phyloP scores from a whole-genome alignment of 2,113 vertebrate species.

The Phainopepla nitens region DNA sequence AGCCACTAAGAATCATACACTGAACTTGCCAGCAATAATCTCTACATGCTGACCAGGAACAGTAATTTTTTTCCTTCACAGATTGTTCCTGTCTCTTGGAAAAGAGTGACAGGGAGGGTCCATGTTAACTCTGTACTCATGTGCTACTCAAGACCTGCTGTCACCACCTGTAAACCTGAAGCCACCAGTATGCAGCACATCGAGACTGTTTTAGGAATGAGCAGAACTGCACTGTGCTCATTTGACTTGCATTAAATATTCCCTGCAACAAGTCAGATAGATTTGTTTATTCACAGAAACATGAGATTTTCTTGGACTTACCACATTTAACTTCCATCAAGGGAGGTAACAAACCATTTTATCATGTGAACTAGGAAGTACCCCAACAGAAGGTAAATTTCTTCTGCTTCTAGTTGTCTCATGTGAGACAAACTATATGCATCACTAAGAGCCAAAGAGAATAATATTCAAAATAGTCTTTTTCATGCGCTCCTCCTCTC shows the following conservation, averaged over 20 bases:
- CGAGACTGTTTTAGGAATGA: neutral
- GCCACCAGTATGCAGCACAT: fast-evolving
- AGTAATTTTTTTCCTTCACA: neutral
- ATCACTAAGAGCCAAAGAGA: neutral
- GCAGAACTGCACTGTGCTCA: neutral
- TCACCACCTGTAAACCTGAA: neutral
- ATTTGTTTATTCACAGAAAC: neutral
- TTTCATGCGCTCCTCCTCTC: neutral
- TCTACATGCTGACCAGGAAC: neutral
- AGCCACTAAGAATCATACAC: neutral
- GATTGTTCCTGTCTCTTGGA: neutral
- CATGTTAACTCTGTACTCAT: fast-evolving
- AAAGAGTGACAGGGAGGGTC: neutral
- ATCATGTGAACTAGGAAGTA: fast-evolving
- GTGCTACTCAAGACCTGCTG: neutral
- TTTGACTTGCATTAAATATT: neutral
- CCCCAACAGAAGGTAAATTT: neutral
- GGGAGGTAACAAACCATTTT: neutral
- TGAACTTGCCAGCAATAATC: neutral
- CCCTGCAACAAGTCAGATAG: neutral
- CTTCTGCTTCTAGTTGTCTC: neutral
- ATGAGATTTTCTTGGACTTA: neutral
- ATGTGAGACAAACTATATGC: neutral
- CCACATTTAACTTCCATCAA: neutral
- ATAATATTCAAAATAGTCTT: neutral